Conservation (phyloP, 2,113 vertebrate genomes). For the Panthera tigris region DNA sequence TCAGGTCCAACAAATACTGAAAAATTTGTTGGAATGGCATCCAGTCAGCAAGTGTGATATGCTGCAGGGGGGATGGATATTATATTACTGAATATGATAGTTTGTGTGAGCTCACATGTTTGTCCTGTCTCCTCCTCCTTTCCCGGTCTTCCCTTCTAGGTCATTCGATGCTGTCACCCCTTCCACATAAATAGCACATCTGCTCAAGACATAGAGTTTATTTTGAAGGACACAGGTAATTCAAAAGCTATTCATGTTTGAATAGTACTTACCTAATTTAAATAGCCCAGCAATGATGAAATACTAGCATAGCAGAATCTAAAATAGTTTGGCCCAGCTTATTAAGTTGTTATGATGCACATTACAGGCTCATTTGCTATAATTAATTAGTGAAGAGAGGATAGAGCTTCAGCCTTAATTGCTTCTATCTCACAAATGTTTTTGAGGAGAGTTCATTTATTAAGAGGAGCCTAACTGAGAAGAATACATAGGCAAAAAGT, state of each 20-base stretch:
- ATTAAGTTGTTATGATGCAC: constrained; percentile 56
- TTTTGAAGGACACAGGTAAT: not conserved
- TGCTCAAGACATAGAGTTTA: not conserved
- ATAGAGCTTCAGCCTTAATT: constrained; percentile 49
- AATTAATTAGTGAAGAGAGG: constrained; percentile 60
- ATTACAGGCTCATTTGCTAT: constrained; percentile 65
- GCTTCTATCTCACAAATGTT: constrained; percentile 64
- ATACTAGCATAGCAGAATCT: constrained; percentile 46
- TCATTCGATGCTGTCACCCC: not conserved
- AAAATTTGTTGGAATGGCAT: constrained; percentile 17
- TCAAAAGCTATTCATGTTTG: constrained; percentile 44
- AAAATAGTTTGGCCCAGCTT: constrained; percentile 56
- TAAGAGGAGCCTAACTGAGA: constrained; percentile 27
- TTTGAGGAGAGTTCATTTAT: constrained; percentile 69
- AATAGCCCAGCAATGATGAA: constrained; percentile 31
- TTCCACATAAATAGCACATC: not conserved
- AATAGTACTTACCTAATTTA: constrained; percentile 58
- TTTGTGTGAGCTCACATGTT: not conserved
- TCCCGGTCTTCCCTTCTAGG: not conserved
- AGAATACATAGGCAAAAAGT: not conserved
- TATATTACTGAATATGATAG: not conserved
- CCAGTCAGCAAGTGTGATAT: not conserved
- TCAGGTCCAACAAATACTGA: constrained; percentile 37
- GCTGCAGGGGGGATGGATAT: not conserved
- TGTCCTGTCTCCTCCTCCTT: not conserved